These are phyloP conservation scores for Sminthurides aquaticus DNA, from an alignment of 2,888 invertebrate species.

Conservation along the genomic window DNA sequence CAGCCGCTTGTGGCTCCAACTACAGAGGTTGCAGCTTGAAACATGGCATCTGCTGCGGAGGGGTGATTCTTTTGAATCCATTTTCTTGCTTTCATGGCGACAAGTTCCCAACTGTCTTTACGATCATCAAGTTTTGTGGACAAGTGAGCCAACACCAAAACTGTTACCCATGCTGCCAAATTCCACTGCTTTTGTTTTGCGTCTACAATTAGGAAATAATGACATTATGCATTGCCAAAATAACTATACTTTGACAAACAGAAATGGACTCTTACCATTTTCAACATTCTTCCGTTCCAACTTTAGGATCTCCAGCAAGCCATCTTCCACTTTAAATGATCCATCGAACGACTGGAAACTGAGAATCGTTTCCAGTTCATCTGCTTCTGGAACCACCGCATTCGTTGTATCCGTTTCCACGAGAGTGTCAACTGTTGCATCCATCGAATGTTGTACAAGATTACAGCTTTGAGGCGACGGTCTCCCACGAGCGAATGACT, in stretches of 20 bases:
- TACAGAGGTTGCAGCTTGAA: no score
- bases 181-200: constrained; percentile 23
- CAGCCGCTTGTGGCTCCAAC: no score
- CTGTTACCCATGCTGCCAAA: constrained; percentile 32
- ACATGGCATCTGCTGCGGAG: no score
- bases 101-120: constrained; percentile 39
- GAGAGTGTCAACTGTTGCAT: not conserved
- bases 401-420: not conserved
- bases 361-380: constrained; percentile 20
- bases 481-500: no score
- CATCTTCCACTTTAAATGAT: constrained; percentile 21
- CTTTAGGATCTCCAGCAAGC: constrained; percentile 17
- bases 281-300: constrained; percentile 13
- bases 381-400: not conserved
- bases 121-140: constrained; percentile 21
- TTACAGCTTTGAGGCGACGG: no score
- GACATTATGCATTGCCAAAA: not conserved
- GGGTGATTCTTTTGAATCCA: constrained; percentile 35
- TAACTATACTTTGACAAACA: not conserved
- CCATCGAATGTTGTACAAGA: no score
- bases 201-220: constrained; percentile 18
- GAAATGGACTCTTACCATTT: constrained; percentile 21
- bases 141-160: constrained; percentile 34
- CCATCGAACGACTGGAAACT: constrained; percentile 32
- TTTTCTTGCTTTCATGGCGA: constrained; percentile 34